Conservation (phyloP, 2,113 vertebrate species). For the Bothrops jararaca region DNA sequence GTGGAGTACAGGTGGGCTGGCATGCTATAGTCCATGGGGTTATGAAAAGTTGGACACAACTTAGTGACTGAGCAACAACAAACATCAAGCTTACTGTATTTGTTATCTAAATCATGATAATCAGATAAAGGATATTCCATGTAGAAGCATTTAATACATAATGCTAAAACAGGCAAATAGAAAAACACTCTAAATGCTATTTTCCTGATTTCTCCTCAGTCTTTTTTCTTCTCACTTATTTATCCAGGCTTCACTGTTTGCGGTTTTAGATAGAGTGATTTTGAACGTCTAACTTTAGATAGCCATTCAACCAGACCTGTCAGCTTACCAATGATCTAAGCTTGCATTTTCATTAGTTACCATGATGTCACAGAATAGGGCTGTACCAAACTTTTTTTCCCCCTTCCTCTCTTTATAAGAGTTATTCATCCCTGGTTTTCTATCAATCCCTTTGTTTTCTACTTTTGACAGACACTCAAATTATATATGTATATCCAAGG, state of each 20-base stretch:
- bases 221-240: not conserved
- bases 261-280: slow-evolving; percentile 1
- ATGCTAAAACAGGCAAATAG: not conserved
- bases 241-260: not conserved
- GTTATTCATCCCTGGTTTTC: slow-evolving; percentile 17
- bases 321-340: slow-evolving; percentile 1
- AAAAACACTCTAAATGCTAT: not conserved
- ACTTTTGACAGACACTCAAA: slow-evolving; percentile 46
- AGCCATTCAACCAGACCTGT: not conserved
- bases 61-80: not conserved
- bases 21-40: too few relatives aligned
- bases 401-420: not conserved
- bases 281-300: slow-evolving; percentile 15
- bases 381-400: not conserved
- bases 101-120: not conserved
- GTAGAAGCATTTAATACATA: not conserved
- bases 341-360: slow-evolving; percentile 11
- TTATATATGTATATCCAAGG: slow-evolving; percentile 32
- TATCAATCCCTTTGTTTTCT: slow-evolving; percentile 21
- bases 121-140: not conserved
- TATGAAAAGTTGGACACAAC: not conserved
- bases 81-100: not conserved
- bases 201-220: not conserved
- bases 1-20: too few relatives aligned
- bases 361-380: slow-evolving; percentile 4